A percentile compares a stretch with the other conserved stretches of the same genome.
phyloP scores from a whole-genome alignment of 1,140 invertebrate genomes.

The Paramacrobiotus metropolitanus region DNA sequence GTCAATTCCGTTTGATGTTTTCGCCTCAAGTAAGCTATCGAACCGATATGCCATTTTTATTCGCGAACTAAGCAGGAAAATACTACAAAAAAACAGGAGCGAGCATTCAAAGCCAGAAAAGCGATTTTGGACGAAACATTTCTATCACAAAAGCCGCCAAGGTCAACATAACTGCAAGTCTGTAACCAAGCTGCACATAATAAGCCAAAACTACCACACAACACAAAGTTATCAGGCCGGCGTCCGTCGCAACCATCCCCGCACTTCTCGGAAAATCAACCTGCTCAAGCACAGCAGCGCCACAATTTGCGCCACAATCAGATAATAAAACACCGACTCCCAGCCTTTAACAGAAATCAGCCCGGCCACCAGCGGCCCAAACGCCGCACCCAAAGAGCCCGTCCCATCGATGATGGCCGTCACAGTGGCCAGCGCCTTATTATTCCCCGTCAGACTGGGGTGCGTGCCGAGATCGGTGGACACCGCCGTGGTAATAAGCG shows the following conservation, averaged over 20 bases:
- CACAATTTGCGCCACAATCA: slow-evolving; percentile 53
- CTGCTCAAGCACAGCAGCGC: slow-evolving; percentile 34
- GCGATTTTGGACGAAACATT: too few relatives aligned
- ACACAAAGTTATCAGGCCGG: too few relatives aligned
- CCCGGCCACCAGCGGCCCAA: slow-evolving; percentile 71
- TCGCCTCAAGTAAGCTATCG: too few relatives aligned
- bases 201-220: too few relatives aligned
- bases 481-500: slow-evolving; percentile 81
- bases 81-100: too few relatives aligned
- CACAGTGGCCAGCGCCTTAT: slow-evolving; percentile 74
- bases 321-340: slow-evolving; percentile 73
- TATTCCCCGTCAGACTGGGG: slow-evolving; percentile 50
- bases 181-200: too few relatives aligned
- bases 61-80: too few relatives aligned
- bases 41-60: too few relatives aligned
- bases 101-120: too few relatives aligned
- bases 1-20: too few relatives aligned
- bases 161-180: too few relatives aligned
- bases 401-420: slow-evolving; percentile 91
- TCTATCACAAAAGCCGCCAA: too few relatives aligned
- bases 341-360: slow-evolving; percentile 44
- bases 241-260: not conserved
- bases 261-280: not conserved
- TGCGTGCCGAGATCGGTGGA: slow-evolving; percentile 79
- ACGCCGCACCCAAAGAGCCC: slow-evolving; percentile 70